A percentile compares a stretch with the other conserved stretches of the same genome.
Conservation (phyloP, 2,113 vertebrate species). For the Azemiops feae region DNA sequence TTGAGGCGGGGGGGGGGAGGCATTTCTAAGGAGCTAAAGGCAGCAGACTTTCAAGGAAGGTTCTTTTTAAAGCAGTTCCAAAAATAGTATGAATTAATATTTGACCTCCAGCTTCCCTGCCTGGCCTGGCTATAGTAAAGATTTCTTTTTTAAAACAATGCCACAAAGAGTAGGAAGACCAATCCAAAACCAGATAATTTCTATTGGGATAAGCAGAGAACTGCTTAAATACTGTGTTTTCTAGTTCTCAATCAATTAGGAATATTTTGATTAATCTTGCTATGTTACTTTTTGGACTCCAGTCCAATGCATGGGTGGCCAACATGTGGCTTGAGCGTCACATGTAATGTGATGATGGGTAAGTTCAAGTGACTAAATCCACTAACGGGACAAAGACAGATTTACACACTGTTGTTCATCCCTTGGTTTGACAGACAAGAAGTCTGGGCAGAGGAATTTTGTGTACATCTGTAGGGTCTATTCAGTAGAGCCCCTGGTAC, state of each 20-base stretch:
- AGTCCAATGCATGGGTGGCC: background rate
- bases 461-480: background rate
- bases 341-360: background rate
- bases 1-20: background rate
- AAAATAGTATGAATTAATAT: slow-evolving; percentile 11
- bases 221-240: background rate
- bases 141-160: background rate
- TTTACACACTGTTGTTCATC: background rate
- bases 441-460: background rate
- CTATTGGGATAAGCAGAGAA: background rate
- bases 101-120: slow-evolving; percentile 7
- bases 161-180: background rate
- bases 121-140: background rate
- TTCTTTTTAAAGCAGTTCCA: background rate
- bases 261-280: background rate
- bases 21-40: background rate
- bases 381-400: background rate
- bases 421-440: background rate
- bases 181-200: background rate
- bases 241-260: slow-evolving; percentile 5
- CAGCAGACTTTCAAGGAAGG: background rate
- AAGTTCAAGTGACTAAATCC: background rate
- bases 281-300: background rate
- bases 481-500: background rate
- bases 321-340: background rate